Evolutionary conservation across 2,113 vertebrate species (phyloP).

Genomic region (Noctilio leporinus): DNA sequence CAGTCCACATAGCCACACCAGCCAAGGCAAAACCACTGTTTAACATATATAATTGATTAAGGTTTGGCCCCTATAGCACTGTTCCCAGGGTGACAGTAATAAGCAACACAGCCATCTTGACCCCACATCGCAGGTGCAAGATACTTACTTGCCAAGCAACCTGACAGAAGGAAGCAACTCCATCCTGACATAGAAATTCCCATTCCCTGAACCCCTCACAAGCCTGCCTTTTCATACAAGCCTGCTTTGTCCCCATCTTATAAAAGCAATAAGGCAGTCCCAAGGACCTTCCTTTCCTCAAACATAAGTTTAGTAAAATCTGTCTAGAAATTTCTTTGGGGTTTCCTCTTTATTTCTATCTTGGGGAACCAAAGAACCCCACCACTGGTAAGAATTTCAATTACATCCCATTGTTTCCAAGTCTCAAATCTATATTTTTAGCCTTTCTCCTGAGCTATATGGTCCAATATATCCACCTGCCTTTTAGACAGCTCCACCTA

Average conservation of each 20-base stretch:
- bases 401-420: neutral
- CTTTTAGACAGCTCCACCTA: neutral
- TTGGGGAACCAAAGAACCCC: neutral
- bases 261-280: neutral
- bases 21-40: neutral
- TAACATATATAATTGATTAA: neutral
- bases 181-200: neutral
- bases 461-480: neutral
- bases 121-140: neutral
- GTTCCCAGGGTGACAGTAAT: neutral
- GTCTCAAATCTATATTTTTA: neutral
- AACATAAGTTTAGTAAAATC: neutral
- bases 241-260: neutral
- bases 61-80: neutral
- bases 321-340: neutral
- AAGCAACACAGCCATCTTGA: neutral
- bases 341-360: neutral
- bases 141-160: neutral
- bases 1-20: too few relatives aligned
- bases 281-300: neutral
- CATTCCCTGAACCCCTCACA: neutral
- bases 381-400: neutral
- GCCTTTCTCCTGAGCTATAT: neutral
- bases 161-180: neutral
- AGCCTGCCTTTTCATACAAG: neutral